Base-by-base conservation (phyloP, 2,888 invertebrate genomes). In the Philereme vetulata region DNA sequence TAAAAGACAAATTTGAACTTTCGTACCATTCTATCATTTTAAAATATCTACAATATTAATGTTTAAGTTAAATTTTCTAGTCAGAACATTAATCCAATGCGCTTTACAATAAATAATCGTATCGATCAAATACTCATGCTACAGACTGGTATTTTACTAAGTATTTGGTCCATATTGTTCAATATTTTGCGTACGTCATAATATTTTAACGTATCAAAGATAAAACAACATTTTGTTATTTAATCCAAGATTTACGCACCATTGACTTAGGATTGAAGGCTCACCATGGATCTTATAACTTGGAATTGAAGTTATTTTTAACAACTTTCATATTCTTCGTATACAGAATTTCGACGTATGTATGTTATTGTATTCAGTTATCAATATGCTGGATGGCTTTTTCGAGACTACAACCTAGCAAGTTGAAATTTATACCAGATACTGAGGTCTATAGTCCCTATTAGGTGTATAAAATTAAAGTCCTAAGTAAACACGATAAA, bases 181-280 rank as follows among this genome's bases (percentile, higher is more conserved):
- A 51, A 4, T 56, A 56, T 10, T 5, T 46, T 0, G 1, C 4
- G 4, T 34, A 46, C 6, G 45, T 33, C 6, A 4, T 56, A 0
- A 46, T 47, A 34, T 38, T 59, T 35, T 4, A 21, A 11, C 4
- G 11, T 5, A 42, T 59, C 2, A 54, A 49, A 35, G 8, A 42
- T 7, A 35, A 54, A 8, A 35, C 42, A 5, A 50, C n/a, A n/a
- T 46, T 54, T 42, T 21, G 10, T n/a, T 50, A 54, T 34, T 8
- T 59, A 11, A 50, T 50, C 4, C 11, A 46, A 5, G 45, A 59
- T 5, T 4, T 59, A 21, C 49, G 38, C 5, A 8, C 36, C 4
- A 51, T 59, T 5, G 59, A 59, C 11, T 8, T 50, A 34, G 50
- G 50, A 8, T 10, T 59, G 8, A 54, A 40, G 5, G 32, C 42